phyloP scores from a whole-genome alignment of 2,797 vertebrate species.

The Sebastes umbrosus region DNA sequence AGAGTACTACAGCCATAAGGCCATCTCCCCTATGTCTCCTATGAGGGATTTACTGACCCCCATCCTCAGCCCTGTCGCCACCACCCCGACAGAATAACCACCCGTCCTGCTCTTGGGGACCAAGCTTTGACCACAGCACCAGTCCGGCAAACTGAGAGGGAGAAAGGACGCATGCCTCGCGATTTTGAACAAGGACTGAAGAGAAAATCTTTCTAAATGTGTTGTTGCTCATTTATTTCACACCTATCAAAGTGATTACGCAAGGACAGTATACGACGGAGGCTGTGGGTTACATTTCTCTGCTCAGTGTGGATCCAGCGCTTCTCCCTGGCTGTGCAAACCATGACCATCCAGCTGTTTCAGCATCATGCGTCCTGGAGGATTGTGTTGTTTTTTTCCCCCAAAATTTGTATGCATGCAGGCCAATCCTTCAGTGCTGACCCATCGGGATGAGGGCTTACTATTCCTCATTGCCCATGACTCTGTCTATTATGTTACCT shows the following conservation, averaged over 20 bases:
- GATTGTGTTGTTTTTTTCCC: constrained; percentile 14
- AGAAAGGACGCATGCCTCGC: constrained; percentile 36
- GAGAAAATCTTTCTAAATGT: constrained; percentile 55
- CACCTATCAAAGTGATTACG: constrained; percentile 66
- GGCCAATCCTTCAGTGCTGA: constrained; percentile 35
- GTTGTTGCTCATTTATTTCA: constrained; percentile 53
- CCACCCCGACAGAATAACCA: constrained; percentile 84
- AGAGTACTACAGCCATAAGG: constrained; percentile 95
- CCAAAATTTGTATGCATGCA: constrained; percentile 60
- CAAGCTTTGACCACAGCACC: constrained; percentile 51
- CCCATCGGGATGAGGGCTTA: constrained; percentile 33
- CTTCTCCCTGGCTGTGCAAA: constrained; percentile 45
- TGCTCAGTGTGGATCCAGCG: constrained; percentile 43
- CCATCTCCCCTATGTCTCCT: constrained; percentile 86
- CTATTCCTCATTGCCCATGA: constrained; percentile 30
- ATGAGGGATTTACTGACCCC: constrained; percentile 71
- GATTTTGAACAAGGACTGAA: constrained; percentile 51
- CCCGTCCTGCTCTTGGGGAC: constrained; percentile 7
- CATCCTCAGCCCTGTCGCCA: constrained; percentile 82
- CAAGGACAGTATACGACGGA: constrained; percentile 25
- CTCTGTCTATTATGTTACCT: constrained; percentile 16
- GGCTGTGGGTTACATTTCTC: constrained; percentile 47
- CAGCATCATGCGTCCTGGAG: constrained; percentile 48
- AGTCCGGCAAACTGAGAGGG: constrained; percentile 42
- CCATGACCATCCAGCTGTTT: constrained; percentile 51